Evolutionary conservation across 2,113 vertebrate species (phyloP), one percentile per base, ranked within the genome.

Genomic region (Xyrauchen texanus): DNA sequence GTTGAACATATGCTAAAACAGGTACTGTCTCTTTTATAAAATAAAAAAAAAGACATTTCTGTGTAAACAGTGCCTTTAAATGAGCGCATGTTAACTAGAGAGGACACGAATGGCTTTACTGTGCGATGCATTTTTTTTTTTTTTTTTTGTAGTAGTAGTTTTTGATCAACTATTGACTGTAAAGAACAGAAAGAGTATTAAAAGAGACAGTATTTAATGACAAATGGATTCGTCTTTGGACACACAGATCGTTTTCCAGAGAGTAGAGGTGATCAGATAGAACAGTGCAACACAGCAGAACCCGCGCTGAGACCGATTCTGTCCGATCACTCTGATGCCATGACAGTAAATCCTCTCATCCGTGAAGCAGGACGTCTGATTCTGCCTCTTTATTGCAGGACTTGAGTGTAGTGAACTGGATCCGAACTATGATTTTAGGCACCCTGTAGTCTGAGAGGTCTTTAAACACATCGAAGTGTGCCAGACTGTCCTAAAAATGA

Each of bases 241-340:
- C 60, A 44, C 6, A 57, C 11, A 13, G 15, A 13, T 5, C 5
- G 13, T 12, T 78, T 77, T 62, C 68, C 45, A 0, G 10, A 0
- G 88, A 82, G 79, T 94, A 89, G 60, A 97, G 77, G 75, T 88
- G 85, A 68, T 96, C 95, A 0, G 95, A 92, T 73, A 97, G 62
- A 0, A 93, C 90, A 44, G 94, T 94, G 46, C 97, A 66, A 71
- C 93, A 93, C 84, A 94, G 78, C 83, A 97, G 84, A 3, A 85
- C 47, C 44, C 92, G 85, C 66, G 88, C 88, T 0, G 92, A 88
- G 2, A 82, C 89, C 8, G 21, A 79, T 0, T 88, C 73, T 2
- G 79, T 52, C 68, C 72, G 49, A 10, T 86, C 64, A 2, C 46
- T 3, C 11, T 52, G 57, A 52, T 91, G 64, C 85, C 86, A 90